Base-by-base conservation (phyloP, 2,888 invertebrate genomes). In the Lycia hirtaria region DNA sequence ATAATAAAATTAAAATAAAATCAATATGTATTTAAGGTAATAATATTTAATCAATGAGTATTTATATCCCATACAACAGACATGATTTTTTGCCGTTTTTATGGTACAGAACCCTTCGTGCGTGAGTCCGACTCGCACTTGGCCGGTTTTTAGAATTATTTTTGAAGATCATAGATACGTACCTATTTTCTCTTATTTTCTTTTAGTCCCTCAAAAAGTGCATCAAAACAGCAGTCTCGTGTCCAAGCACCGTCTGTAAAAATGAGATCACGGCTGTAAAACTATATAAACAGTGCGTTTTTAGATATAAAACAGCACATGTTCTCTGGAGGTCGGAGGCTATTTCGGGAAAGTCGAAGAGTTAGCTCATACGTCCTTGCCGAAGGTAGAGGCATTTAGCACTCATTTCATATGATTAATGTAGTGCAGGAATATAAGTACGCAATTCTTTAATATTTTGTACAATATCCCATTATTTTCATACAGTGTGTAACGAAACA, bases 161-260 rank as follows among this genome's bases (percentile, higher is more conserved):
- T n/a, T n/a, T n/a, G n/a, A n/a, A 24, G 6, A 24, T 1, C 1
- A 3, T 1, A 1, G 10, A 22, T 24, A 56, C 82, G 87, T 75
- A 90, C 90, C 90, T 87, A 74, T 89, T 90, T 59, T 81, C 76
- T 62, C 89, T 84, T 89, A 88, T 89, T 60, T 73, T 78, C 45
- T 41, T 62, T 64, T 40, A 59, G 43, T 43, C 66, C 52, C 56
- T 52, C 68, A 65, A 75, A 68, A 69, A 71, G 65, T 64, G 66
- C 68, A 73, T 71, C 62, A 74, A 71, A 69, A 64, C 67, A 62
- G 68, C 57, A 56, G 56, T 57, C 45, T 44, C 14, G 51, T 12
- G 37, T 47, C 12, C 33, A 48, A 48, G 41, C 44, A 41, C 40
- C 51, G 57, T 49, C 67, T 67, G 67, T 24, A 67, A 67, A 56